Base-by-base conservation (phyloP, 1,140 invertebrate species). In the Sesamia nonagrioides region DNA sequence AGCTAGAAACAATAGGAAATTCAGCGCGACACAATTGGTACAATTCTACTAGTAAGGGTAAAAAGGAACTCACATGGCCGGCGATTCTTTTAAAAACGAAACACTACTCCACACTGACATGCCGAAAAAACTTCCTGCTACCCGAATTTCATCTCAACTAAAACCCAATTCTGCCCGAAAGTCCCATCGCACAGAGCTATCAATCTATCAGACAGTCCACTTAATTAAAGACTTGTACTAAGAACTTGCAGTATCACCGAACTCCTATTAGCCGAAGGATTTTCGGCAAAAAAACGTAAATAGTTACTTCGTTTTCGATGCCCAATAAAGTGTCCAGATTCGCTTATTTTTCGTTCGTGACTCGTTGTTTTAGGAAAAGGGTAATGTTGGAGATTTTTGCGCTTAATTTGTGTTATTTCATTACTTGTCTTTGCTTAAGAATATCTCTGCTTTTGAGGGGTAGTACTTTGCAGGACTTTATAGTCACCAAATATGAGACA, bases 151-250 rank as follows among this genome's bases (percentile, higher is more conserved):
- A 42, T 58, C 72, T 6, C 37, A 74, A 74, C 40, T 61, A 61
- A 74, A 61, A 74, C 9, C 18, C 33, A 48, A 58, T 74, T 21
- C 37, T 18, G 8, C 15, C 15, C 21, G 18, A 6, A 7, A 66
- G 37, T 66, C 52, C 69, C 50, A 54, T 17, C 52, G 71, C 72
- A 48, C 40, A 74, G 37, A 56, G 4, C 72, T 74, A 74, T 74
- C 72, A 74, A 74, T 74, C 72, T 74, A 61, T 18, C 48, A 61
- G 72, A 74, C 72, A 61, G 56, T 42, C 56, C 40, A 61, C 72
- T 74, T 74, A 74, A 74, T 74, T 74, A 74, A 74, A 69, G 15
- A 17, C 66, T 69, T 15, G 66, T 50, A 5, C 40, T 33, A 21
- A 21, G 17, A 69, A 69, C 18, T 50, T 74, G 72, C 72, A 74